Conservation (phyloP, 2,113 vertebrate species). For the Perca flavescens region DNA sequence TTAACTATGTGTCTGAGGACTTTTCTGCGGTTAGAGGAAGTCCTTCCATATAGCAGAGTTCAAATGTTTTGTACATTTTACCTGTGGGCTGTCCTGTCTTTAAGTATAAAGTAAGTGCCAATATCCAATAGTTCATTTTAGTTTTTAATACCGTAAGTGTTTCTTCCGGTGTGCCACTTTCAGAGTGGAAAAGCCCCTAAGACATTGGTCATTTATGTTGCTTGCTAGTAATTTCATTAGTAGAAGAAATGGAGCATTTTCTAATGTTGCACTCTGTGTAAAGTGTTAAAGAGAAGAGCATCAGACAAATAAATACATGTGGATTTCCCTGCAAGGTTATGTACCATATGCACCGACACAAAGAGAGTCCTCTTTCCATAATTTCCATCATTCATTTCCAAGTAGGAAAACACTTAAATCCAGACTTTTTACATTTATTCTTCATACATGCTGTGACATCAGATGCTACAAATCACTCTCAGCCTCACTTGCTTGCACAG, state of each 20-base stretch:
- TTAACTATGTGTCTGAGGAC: conserved; percentile 14
- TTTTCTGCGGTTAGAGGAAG: conserved; percentile 26
- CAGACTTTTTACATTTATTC: background rate
- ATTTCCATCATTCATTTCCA: background rate
- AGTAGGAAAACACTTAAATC: background rate
- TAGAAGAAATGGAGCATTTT: background rate
- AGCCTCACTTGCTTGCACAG: background rate
- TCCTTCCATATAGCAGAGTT: background rate
- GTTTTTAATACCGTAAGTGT: background rate
- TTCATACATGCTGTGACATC: background rate
- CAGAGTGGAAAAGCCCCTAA: background rate
- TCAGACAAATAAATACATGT: background rate
- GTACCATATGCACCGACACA: background rate
- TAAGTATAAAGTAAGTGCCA: background rate
- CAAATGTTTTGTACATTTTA: conserved; percentile 5
- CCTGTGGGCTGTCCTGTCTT: background rate
- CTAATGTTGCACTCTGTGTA: background rate
- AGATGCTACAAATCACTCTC: background rate
- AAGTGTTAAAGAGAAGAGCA: background rate
- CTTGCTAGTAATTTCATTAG: background rate
- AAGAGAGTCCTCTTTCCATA: background rate
- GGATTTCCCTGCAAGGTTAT: background rate
- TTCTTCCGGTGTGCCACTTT: background rate
- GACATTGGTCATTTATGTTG: background rate
- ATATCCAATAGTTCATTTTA: background rate